phyloP scores from a whole-genome alignment of 2,888 invertebrate species.

The Nemotelus pantherinus region DNA sequence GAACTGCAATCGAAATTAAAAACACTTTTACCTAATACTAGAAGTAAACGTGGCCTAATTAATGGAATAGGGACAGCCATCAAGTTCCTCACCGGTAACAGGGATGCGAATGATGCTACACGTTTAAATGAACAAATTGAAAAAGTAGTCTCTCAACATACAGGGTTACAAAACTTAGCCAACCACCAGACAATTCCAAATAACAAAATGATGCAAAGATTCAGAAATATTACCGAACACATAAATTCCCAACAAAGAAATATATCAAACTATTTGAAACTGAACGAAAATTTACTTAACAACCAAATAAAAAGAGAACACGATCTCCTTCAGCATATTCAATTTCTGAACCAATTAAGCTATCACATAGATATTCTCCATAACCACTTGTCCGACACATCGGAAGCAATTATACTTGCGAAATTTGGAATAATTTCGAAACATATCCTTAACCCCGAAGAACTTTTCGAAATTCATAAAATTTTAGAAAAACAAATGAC shows the following conservation, averaged over 20 bases:
- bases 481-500: slow-evolving; percentile 28
- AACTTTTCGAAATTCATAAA: slow-evolving; percentile 27
- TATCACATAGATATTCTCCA: slow-evolving; percentile 41
- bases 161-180: neutral
- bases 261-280: slow-evolving; percentile 23
- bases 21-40: slow-evolving; percentile 24
- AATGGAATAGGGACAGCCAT: slow-evolving; percentile 41
- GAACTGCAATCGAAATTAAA: slow-evolving; percentile 17
- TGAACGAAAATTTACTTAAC: neutral
- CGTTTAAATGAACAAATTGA: slow-evolving; percentile 21
- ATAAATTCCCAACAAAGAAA: slow-evolving; percentile 41
- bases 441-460: slow-evolving; percentile 40
- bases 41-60: slow-evolving; percentile 34
- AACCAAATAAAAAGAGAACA: slow-evolving; percentile 19
- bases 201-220: slow-evolving; percentile 40
- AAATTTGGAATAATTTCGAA: slow-evolving; percentile 44
- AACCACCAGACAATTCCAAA: slow-evolving; percentile 28
- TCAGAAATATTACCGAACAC: slow-evolving; percentile 36
- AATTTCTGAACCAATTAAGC: slow-evolving; percentile 29
- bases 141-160: neutral
- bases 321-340: slow-evolving; percentile 6
- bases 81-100: slow-evolving; percentile 36
- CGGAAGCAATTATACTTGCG: slow-evolving; percentile 43
- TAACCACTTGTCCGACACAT: slow-evolving; percentile 37
- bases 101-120: slow-evolving; percentile 35